A percentile compares a stretch with the other conserved stretches of the same genome.
Evolutionary conservation across 35 echinoderm and acorn worm species (phyloP).

Genomic region (Holothuria glaberrima): DNA sequence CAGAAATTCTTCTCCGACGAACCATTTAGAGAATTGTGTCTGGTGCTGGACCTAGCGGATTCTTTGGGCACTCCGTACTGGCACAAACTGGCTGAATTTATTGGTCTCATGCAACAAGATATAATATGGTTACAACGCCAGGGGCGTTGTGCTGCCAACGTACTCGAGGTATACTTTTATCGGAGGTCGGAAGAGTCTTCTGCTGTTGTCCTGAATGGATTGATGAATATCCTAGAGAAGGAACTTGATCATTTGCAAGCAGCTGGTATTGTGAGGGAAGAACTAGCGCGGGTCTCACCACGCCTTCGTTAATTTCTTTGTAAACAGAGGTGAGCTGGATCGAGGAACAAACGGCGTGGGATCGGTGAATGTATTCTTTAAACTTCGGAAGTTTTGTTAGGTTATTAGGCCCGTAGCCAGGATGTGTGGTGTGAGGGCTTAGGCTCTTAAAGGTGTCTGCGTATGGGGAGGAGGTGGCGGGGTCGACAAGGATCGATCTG

Average conservation of each 20-base stretch:
- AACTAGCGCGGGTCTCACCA: neutral
- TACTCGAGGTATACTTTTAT: constrained; percentile 21
- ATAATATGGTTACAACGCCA: constrained; percentile 6
- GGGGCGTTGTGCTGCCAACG: constrained; percentile 11
- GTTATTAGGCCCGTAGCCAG: no score
- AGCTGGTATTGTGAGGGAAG: neutral
- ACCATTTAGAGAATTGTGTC: constrained; percentile 34
- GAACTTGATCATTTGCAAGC: constrained; percentile 20
- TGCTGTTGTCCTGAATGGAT: neutral
- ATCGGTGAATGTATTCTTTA: no score
- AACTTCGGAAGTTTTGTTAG: no score
- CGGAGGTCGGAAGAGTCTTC: neutral
- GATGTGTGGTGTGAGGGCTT: no score
- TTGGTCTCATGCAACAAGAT: constrained; percentile 15
- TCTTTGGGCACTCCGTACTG: constrained; percentile 33
- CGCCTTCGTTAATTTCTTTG: no score
- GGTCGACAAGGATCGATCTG: no score
- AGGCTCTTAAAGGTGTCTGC: no score
- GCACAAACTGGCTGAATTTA: neutral
- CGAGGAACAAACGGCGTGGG: no score
- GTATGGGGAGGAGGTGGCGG: no score
- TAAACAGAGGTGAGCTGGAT: no score
- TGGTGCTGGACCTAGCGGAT: constrained; percentile 25
- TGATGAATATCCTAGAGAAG: constrained; percentile 1
- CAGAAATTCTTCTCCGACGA: constrained; percentile 12